These are phyloP conservation scores for Strix uralensis DNA, from an alignment of 2,113 vertebrate genomes.

Conservation along the genomic window DNA sequence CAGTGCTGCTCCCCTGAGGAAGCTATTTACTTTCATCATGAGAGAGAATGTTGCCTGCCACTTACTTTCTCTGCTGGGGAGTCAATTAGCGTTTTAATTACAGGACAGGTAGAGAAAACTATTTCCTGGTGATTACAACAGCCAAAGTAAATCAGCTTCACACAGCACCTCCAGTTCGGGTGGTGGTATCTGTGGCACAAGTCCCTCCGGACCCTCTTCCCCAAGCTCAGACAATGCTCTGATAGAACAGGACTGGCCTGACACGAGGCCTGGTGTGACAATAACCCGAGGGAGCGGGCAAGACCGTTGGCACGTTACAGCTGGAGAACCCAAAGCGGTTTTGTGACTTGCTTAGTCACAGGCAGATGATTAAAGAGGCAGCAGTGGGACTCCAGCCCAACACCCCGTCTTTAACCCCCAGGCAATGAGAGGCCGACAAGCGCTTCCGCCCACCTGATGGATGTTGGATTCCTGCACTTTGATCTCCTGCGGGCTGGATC, in stretches of 20 bases:
- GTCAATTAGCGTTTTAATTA: background rate
- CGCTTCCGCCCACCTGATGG: conserved; percentile 83
- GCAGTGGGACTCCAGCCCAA: accelerated
- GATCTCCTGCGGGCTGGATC: conserved; percentile 94
- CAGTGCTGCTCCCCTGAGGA: background rate
- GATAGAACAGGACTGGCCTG: background rate
- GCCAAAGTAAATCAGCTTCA: no score
- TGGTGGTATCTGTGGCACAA: no score
- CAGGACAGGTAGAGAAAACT: background rate
- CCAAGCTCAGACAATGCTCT: background rate
- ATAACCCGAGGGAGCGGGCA: background rate
- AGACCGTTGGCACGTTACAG: background rate
- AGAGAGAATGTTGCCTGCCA: accelerated
- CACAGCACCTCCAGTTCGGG: accelerated
- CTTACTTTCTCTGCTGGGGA: background rate
- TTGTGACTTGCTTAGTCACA: background rate
- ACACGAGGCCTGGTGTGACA: background rate
- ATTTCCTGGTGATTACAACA: accelerated
- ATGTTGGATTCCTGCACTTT: conserved; percentile 97
- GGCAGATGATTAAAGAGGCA: background rate
- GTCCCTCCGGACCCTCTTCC: background rate
- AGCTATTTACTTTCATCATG: background rate
- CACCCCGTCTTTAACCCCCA: accelerated
- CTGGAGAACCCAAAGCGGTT: background rate
- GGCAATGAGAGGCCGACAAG: background rate